Conservation (phyloP, 2,113 vertebrate genomes). For the Climacteris rufus region DNA sequence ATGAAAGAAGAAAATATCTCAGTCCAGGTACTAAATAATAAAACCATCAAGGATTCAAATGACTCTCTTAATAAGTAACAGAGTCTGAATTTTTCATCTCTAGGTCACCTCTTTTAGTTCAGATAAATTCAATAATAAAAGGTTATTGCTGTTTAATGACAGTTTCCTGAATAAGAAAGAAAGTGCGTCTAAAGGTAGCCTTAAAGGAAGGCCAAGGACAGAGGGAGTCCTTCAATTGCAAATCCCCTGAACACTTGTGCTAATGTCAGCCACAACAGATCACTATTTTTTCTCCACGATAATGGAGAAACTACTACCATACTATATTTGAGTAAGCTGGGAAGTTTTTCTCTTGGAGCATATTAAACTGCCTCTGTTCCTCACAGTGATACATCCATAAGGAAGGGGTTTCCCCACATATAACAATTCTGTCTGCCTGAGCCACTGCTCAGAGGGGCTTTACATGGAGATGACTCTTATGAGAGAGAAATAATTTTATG, state of each 20-base stretch:
- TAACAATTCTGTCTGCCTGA: neutral
- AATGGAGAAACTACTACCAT: neutral
- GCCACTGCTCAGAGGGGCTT: neutral
- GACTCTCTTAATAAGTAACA: neutral
- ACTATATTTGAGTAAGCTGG: neutral
- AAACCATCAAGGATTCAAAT: neutral
- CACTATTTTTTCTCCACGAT: neutral
- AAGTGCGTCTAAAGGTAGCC: neutral
- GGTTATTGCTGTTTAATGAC: neutral
- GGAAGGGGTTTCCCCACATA: neutral
- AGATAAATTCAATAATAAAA: constrained; percentile 13
- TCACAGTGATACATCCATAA: neutral
- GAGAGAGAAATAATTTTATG: neutral
- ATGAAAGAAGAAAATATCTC: constrained; percentile 3
- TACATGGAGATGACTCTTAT: neutral
- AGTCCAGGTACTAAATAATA: neutral
- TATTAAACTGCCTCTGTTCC: neutral
- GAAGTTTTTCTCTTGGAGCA: neutral
- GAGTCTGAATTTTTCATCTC: neutral
- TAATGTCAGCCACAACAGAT: neutral
- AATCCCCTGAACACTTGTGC: neutral
- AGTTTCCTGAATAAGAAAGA: neutral
- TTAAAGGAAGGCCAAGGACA: neutral
- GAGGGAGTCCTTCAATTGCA: neutral
- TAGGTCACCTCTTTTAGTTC: neutral